phyloP scores from a whole-genome alignment of 2,797 vertebrate species.

The Chaetodon trifasciatus region DNA sequence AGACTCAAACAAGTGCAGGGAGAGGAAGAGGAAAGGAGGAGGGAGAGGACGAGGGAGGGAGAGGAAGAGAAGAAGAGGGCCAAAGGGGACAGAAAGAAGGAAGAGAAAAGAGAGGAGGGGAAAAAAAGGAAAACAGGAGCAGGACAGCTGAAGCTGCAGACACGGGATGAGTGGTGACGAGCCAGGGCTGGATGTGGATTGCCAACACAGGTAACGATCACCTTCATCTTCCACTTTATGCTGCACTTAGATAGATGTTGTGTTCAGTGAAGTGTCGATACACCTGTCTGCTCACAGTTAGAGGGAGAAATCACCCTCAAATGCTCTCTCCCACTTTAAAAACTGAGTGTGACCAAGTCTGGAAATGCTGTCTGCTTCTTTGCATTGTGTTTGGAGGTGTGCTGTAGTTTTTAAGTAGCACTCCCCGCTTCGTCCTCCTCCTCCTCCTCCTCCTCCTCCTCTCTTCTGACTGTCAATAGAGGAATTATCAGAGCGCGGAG shows the following conservation, averaged over 20 bases:
- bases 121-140: conserved; percentile 47
- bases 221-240: conserved; percentile 41
- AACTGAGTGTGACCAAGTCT: conserved; percentile 8
- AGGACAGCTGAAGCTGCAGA: conserved; percentile 77
- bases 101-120: conserved; percentile 17
- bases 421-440: neutral
- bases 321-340: conserved; percentile 14
- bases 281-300: neutral
- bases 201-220: conserved; percentile 83
- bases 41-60: conserved; percentile 39
- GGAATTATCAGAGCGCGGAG: conserved; percentile 59
- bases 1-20: conserved; percentile 87
- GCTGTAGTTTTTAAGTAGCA: conserved; percentile 29
- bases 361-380: conserved; percentile 10
- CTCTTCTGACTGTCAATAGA: conserved; percentile 31
- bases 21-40: conserved; percentile 47
- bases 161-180: conserved; percentile 82
- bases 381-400: conserved; percentile 23
- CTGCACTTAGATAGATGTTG: conserved; percentile 18
- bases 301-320: neutral
- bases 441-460: neutral
- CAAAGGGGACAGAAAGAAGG: conserved; percentile 46
- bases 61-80: conserved; percentile 55
- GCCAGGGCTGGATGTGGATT: conserved; percentile 84
- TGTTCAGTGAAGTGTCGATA: neutral